Base-by-base conservation (phyloP, 2,797 vertebrate genomes). In the Liparis tanakae region DNA sequence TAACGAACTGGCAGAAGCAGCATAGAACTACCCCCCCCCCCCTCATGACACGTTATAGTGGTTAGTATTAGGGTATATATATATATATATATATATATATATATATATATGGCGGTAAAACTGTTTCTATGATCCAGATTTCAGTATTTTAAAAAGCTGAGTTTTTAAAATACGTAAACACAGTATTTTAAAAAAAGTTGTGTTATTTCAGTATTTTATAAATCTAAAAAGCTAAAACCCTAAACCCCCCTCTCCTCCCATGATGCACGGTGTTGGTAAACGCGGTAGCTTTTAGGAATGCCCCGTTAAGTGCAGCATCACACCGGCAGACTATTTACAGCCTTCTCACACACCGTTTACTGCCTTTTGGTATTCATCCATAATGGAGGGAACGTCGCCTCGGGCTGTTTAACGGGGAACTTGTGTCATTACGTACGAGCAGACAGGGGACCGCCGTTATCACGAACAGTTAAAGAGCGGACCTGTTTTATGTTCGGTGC, bases 301-400 rank as follows among this genome's bases (percentile, higher is more conserved):
- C 30, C 17, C 33, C 37, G 41, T 58, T 57, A 36, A 46, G 8
- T 56, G 54, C 12, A 56, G 58, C n/a, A 44, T 20, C 53, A 57
- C 25, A 12, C 41, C 10, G 15, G 5, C 25, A 36, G 39, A 57
- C 53, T 25, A 30, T 22, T 41, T 54, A 54, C 64, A 57, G 34
- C 41, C 41, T 33, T 34, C 25, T 20, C 18, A 56, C 65, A 34
- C 20, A 33, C 65, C 7, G 30, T 63, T 50, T 13, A 56, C 10
- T 14, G 51, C 13, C 62, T 64, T 37, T 64, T 20, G 15, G 37
- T 51, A 51, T 51, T 51, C 6, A 65, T 51, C 20, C 46, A 51
- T 65, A 51, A 51, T 22, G n/a, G 46, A 51, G 46, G 9, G 34
- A 65, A 51, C 14, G 43, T 34, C 7, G 30, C 43, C 34, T n/a